Evolutionary conservation across 2,797 vertebrate genomes (phyloP), one percentile per base, ranked within the genome.

Genomic region (Lateolabrax maculatus): DNA sequence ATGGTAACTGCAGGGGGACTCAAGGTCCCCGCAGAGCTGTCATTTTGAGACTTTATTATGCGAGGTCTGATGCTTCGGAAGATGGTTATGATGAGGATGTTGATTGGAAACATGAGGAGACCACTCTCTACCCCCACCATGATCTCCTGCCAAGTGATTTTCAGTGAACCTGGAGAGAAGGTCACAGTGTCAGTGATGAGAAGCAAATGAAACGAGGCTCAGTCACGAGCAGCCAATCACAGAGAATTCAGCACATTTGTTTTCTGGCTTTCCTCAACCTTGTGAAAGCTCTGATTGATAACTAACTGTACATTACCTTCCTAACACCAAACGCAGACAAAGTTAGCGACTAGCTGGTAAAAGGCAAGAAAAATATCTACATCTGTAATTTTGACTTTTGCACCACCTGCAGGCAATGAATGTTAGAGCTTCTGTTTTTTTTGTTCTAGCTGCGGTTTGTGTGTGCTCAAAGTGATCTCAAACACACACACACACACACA

Each of bases 101-200:
- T 97, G 89, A 97, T 95, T 18, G 96, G 96, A 80, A 97, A 97
- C 96, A 97, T 97, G 77, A 97, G 95, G 13, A 97, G 88, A 34
- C 95, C 96, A 8, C 95, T 95, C 82, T 97, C 88, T 44, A 96
- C 53, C 1, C 94, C 96, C 5, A 97, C 94, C 92, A 96, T 96
- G 49, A 97, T 25, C 36, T 96, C 94, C 75, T 95, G 93, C 94
- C 94, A 95, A 18, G 94, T 96, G 72, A 96, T 81, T 1, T 70
- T 0, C 49, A 96, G 6, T 8, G 92, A 90, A 21, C 95, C 96
- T 97, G 81, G 9, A 74, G 25, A 5, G 44, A 61, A 39, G 4
- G 25, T 60, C 10, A 53, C 21, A 19, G 3, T 6, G 53, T 67
- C 11, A 60, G 19, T 16, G n/a, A 69, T 43, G 15, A 19, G 13